These are phyloP conservation scores for Huso huso DNA, from an alignment of 2,797 vertebrate species.

Conservation along the genomic window DNA sequence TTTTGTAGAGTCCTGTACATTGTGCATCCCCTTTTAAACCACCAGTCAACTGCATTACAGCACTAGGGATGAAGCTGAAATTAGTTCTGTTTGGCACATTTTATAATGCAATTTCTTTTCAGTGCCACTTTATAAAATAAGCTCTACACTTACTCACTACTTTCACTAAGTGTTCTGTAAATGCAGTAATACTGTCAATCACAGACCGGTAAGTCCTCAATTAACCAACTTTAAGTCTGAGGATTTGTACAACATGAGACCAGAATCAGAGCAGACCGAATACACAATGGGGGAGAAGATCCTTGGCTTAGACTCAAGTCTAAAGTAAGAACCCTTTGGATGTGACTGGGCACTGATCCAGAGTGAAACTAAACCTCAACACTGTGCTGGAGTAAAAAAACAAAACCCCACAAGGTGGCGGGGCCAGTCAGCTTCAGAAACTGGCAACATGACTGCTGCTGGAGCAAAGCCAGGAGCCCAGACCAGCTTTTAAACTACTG, in stretches of 20 bases:
- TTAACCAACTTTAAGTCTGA: background rate
- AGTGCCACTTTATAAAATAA: no score
- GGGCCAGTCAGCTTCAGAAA: background rate
- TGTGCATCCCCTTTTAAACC: no score
- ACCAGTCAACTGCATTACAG: no score
- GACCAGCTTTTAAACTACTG: background rate
- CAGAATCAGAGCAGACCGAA: background rate
- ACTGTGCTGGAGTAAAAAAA: background rate
- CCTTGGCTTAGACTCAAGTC: background rate
- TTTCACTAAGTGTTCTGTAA: no score
- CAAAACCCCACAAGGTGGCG: background rate
- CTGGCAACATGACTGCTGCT: background rate
- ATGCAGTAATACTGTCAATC: no score
- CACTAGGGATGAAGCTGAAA: no score
- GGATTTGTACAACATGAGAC: background rate
- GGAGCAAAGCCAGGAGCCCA: background rate
- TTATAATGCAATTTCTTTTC: no score
- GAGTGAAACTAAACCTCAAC: background rate
- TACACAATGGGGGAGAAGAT: background rate
- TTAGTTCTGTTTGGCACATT: no score
- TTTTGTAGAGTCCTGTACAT: no score
- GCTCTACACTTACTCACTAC: no score
- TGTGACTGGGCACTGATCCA: background rate
- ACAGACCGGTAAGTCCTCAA: background rate
- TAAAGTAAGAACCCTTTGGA: background rate